Percentiles rank a stretch among this genome's conserved stretches.
Conservation (phyloP, 2,888 invertebrate genomes). For the Ophion obscuratus region DNA sequence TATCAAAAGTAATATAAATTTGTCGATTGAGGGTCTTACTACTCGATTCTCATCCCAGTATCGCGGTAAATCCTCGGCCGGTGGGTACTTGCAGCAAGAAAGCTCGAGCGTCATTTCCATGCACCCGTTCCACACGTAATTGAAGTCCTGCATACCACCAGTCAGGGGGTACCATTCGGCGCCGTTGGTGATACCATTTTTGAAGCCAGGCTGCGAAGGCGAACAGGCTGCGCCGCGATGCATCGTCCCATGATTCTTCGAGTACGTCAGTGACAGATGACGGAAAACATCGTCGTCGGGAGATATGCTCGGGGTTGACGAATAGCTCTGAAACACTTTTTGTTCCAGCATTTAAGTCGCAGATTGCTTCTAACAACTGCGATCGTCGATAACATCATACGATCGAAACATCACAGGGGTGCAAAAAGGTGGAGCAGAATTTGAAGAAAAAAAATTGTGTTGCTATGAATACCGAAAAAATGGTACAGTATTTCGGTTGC, state of each 20-base stretch:
- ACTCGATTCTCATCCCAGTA: constrained; percentile 96
- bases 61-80: constrained; percentile 90
- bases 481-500: no score
- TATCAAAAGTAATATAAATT: background rate
- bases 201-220: constrained; percentile 90
- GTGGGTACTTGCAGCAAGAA: constrained; percentile 97
- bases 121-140: constrained; percentile 96
- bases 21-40: constrained; percentile 83
- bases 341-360: background rate
- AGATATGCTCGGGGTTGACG: constrained; percentile 92
- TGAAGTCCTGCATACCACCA: constrained; percentile 97
- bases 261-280: constrained; percentile 93
- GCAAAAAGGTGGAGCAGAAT: no score
- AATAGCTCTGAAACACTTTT: constrained; percentile 93
- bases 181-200: constrained; percentile 96
- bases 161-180: constrained; percentile 97
- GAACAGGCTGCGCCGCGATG: constrained; percentile 93
- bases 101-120: constrained; percentile 98
- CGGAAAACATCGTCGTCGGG: constrained; percentile 97
- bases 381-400: background rate
- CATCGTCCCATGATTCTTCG: constrained; percentile 95
- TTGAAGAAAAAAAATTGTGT: background rate
- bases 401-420: background rate
- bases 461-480: no score
- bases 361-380: background rate